Percentiles rank a stretch among this genome's conserved stretches.
phyloP scores from a whole-genome alignment of 2,797 vertebrate species.

The Meriones psammophilus region DNA sequence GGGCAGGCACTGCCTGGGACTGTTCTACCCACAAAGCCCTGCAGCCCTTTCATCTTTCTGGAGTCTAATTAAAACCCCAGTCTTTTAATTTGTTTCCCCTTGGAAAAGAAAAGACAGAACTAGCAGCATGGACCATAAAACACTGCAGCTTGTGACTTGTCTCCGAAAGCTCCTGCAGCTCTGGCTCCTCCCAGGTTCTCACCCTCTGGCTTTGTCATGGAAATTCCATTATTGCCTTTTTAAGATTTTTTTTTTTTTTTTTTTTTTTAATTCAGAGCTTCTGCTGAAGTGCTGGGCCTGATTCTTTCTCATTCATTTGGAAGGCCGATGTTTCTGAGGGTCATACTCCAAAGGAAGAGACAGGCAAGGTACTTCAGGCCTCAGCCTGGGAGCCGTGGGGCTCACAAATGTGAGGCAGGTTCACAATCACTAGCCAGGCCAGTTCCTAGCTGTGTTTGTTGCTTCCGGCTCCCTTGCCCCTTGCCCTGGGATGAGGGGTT shows the following conservation, averaged over 20 bases:
- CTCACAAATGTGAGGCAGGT: not conserved
- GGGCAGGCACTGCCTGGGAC: not conserved
- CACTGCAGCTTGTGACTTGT: not conserved
- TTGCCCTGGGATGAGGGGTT: not conserved
- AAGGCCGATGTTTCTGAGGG: not conserved
- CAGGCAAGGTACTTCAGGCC: not conserved
- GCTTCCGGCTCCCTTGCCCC: not conserved
- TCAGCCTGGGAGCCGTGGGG: too few relatives aligned
- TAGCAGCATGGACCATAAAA: slow-evolving; percentile 27
- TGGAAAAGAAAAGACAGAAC: not conserved
- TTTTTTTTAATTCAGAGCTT: too few relatives aligned
- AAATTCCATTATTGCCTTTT: slow-evolving; percentile 47
- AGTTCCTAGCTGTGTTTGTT: not conserved
- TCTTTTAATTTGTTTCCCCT: slow-evolving; percentile 56
- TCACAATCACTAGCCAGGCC: not conserved
- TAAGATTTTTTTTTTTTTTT: too few relatives aligned
- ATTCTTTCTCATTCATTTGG: not conserved
- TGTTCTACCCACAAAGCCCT: rapidly evolving
- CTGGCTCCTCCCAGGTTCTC: not conserved
- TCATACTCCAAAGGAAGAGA: too few relatives aligned
- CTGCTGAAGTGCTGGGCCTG: not conserved
- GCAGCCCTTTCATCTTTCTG: slow-evolving; percentile 7
- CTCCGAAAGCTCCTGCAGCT: not conserved
- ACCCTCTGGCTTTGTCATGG: slow-evolving; percentile 31
- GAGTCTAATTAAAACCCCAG: slow-evolving; percentile 62